phyloP scores from a whole-genome alignment of 2,113 vertebrate genomes.

The Oncorhynchus clarkii region DNA sequence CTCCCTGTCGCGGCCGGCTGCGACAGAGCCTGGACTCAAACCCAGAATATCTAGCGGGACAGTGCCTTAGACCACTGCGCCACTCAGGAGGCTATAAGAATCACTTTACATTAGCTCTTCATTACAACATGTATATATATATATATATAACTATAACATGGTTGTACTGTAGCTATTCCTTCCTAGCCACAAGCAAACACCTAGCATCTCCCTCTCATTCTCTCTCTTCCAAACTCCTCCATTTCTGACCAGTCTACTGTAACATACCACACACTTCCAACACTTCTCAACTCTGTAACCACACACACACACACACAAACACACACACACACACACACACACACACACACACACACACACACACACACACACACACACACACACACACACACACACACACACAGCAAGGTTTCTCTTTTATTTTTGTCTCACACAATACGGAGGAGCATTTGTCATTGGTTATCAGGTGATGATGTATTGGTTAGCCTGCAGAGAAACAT shows the following conservation, averaged over 20 bases:
- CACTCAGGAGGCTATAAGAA: not conserved
- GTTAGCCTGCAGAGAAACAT: constrained; percentile 99
- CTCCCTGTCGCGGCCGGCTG: too few relatives aligned
- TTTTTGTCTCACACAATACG: constrained; percentile 91
- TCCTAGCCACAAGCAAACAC: too few relatives aligned
- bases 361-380: not conserved
- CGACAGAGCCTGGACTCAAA: too few relatives aligned
- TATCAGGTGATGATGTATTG: constrained; percentile 98
- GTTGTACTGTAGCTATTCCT: not conserved
- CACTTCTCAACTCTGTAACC: not conserved
- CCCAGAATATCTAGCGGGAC: too few relatives aligned
- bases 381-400: not conserved
- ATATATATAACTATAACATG: not conserved
- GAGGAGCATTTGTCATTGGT: constrained; percentile 95
- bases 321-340: too few relatives aligned
- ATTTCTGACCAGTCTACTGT: not conserved
- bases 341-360: not conserved
- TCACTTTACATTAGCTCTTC: not conserved
- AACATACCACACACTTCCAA: not conserved
- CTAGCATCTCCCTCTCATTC: constrained; percentile 17
- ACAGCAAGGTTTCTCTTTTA: constrained; percentile 73
- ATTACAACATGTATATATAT: not conserved
- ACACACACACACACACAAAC: not conserved
- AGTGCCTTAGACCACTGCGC: too few relatives aligned
- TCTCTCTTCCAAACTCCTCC: constrained; percentile 26